phyloP scores from a whole-genome alignment of 2,797 vertebrate species.

The Anisognathus igniventris region DNA sequence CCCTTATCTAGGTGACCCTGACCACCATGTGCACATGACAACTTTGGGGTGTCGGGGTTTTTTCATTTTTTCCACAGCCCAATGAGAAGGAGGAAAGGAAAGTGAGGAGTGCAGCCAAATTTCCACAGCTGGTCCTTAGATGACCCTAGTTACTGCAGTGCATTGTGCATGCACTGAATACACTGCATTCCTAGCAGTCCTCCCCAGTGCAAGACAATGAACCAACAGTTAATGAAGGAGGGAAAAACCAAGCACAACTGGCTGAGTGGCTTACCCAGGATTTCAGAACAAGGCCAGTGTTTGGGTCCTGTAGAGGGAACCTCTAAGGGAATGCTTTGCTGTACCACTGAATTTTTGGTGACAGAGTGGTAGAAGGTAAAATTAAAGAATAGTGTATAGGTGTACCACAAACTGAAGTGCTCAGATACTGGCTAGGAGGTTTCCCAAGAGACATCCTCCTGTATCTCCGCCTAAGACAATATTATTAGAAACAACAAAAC shows the following conservation, averaged over 20 bases:
- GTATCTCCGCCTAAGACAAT: neutral
- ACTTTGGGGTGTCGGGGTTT: neutral
- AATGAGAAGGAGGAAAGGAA: neutral
- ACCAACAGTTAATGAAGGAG: neutral
- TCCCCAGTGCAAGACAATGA: neutral
- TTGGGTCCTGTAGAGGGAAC: neutral
- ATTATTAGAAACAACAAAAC: slow-evolving; percentile 16
- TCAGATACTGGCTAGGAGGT: neutral
- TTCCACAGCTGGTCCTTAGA: neutral
- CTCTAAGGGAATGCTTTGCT: neutral
- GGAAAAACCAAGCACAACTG: neutral
- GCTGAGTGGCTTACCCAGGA: neutral
- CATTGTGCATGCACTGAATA: neutral
- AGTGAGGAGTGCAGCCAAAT: neutral
- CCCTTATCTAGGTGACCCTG: neutral
- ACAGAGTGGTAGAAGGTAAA: neutral
- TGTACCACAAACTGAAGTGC: neutral
- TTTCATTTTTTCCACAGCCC: neutral
- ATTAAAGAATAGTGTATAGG: neutral
- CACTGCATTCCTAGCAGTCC: neutral
- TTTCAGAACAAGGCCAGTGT: neutral
- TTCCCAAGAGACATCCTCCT: neutral
- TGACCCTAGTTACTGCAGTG: neutral
- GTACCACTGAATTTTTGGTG: neutral
- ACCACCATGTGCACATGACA: neutral